phyloP scores from a whole-genome alignment of 2,888 invertebrate species.

The Sisyra nigra region DNA sequence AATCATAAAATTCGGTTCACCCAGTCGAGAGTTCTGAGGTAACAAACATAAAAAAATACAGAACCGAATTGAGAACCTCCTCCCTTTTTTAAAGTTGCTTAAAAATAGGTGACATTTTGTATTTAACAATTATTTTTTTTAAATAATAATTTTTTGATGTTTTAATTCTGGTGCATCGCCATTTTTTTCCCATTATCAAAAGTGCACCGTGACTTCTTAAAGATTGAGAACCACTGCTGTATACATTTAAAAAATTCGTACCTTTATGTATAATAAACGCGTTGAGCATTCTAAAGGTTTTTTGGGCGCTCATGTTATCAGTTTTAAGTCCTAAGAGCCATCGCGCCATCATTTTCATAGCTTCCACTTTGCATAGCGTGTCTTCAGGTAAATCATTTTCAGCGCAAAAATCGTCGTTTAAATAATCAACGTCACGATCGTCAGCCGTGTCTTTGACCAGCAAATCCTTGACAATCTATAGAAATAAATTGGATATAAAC shows the following conservation, averaged over 20 bases:
- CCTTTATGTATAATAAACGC: slow-evolving; percentile 90
- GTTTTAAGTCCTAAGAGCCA: slow-evolving; percentile 86
- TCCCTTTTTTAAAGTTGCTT: too few species aligned
- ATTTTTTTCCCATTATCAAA: too few species aligned
- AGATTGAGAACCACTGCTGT: too few species aligned
- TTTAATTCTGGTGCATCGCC: too few species aligned
- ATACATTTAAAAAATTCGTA: slow-evolving; percentile 29
- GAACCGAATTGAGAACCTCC: too few species aligned
- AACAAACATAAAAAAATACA: too few species aligned
- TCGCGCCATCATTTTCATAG: slow-evolving; percentile 89
- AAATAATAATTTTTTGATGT: slow-evolving; percentile 26
- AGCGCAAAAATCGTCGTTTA: slow-evolving; percentile 58
- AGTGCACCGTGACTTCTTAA: too few species aligned
- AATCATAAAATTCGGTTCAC: too few species aligned
- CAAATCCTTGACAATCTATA: slow-evolving; percentile 82
- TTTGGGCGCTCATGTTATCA: slow-evolving; percentile 75
- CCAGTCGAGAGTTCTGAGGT: too few species aligned
- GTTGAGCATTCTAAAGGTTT: slow-evolving; percentile 86
- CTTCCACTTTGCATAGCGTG: slow-evolving; percentile 84
- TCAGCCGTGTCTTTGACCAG: slow-evolving; percentile 63
- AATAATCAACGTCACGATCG: slow-evolving; percentile 30
- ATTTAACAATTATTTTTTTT: too few species aligned
- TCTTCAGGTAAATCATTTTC: slow-evolving; percentile 81
- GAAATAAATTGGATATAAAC: too few species aligned
- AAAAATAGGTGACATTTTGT: slow-evolving; percentile 30